Evolutionary conservation across 1,140 invertebrate species (phyloP).

Genomic region (Mercenaria mercenaria): DNA sequence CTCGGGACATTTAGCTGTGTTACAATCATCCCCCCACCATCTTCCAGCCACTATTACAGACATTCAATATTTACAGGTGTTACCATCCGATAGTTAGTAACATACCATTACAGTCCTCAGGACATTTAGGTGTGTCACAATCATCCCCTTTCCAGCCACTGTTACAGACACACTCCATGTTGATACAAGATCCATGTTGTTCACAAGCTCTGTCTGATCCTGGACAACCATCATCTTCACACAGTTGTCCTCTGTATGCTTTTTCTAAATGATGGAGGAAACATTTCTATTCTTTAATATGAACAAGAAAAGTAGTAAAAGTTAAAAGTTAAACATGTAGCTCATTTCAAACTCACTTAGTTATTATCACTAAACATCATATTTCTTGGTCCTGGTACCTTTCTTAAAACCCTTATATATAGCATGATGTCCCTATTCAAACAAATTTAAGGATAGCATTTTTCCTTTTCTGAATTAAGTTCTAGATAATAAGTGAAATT

Average conservation of each 20-base stretch:
- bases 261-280: conserved; percentile 63
- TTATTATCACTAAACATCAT: too few relatives aligned
- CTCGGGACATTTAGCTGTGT: conserved; percentile 72
- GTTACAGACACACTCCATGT: conserved; percentile 69
- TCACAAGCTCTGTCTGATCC: conserved; percentile 69
- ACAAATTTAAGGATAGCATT: too few relatives aligned
- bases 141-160: conserved; percentile 72
- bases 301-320: neutral
- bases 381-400: too few relatives aligned
- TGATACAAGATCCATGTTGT: conserved; percentile 73
- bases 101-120: conserved; percentile 72
- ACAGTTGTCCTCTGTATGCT: conserved; percentile 58
- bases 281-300: neutral
- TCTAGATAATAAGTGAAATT: too few relatives aligned
- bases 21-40: conserved; percentile 73
- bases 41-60: conserved; percentile 70
- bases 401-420: too few relatives aligned
- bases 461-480: too few relatives aligned
- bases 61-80: too few relatives aligned
- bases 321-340: neutral
- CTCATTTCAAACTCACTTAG: too few relatives aligned
- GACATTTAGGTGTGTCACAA: conserved; percentile 74
- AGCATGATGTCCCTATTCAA: too few relatives aligned
- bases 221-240: conserved; percentile 72
- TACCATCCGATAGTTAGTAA: too few relatives aligned